Evolutionary conservation across 2,113 vertebrate genomes (phyloP).

Genomic region (Choloepus hoffmanni): DNA sequence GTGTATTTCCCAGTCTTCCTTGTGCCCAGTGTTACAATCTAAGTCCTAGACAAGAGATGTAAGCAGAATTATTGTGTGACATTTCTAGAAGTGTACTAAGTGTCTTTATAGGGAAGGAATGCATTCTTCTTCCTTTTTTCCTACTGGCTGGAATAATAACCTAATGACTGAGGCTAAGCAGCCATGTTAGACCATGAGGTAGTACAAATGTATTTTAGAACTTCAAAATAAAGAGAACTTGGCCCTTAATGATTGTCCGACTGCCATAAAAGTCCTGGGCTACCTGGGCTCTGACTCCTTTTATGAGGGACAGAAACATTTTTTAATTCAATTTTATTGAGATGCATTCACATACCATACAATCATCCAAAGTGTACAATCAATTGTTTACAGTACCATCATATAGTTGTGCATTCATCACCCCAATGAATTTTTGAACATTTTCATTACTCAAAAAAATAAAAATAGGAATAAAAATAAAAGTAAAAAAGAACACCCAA

Average conservation of each 20-base stretch:
- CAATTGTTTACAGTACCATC: no score
- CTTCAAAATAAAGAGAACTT: not conserved
- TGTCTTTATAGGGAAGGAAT: not conserved
- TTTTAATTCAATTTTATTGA: no score
- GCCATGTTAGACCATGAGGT: not conserved
- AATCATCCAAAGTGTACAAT: no score
- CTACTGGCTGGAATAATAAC: not conserved
- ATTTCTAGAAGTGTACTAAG: not conserved
- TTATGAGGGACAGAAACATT: not conserved
- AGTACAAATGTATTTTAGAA: not conserved
- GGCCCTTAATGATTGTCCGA: not conserved
- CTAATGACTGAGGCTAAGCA: not conserved
- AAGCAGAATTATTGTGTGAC: not conserved
- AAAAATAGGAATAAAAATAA: no score
- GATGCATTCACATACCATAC: no score
- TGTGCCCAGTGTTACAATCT: not conserved
- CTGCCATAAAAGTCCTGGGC: not conserved
- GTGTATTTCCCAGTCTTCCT: not conserved
- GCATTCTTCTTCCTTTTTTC: not conserved
- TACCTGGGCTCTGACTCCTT: not conserved
- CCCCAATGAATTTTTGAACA: no score
- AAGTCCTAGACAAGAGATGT: not conserved
- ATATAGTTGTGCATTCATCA: no score
- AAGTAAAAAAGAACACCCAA: no score
- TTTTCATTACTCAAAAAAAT: no score